Percentiles rank a stretch among this genome's conserved stretches.
phyloP scores from a whole-genome alignment of 1,140 invertebrate species.

The Psix sp. region DNA sequence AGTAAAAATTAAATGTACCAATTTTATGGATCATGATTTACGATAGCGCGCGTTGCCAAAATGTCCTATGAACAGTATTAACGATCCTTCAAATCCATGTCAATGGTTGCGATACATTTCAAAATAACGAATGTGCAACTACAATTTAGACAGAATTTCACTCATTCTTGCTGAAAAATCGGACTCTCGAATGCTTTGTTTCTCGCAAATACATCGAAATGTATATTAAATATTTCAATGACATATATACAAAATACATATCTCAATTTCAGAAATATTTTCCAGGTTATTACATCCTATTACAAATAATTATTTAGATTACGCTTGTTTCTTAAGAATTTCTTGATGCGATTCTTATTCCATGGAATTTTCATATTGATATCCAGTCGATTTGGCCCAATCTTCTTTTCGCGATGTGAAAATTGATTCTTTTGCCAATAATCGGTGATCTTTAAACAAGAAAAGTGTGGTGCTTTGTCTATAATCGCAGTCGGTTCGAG shows the following conservation, averaged over 20 bases:
- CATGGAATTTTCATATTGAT: slow-evolving; percentile 30
- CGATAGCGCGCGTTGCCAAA: slow-evolving; percentile 13
- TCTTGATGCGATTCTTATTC: slow-evolving; percentile 4
- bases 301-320: slow-evolving; percentile 24
- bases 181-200: slow-evolving; percentile 9
- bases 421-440: slow-evolving; percentile 31
- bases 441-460: slow-evolving; percentile 32
- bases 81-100: slow-evolving; percentile 37
- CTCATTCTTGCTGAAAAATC: slow-evolving; percentile 12
- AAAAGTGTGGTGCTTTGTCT: slow-evolving; percentile 27
- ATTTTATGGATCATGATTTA: slow-evolving; percentile 28
- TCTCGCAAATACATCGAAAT: slow-evolving; percentile 13
- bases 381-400: slow-evolving; percentile 19
- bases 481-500: slow-evolving; percentile 23
- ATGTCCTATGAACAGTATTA: slow-evolving; percentile 37
- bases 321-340: background rate
- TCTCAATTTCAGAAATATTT: slow-evolving; percentile 9
- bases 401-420: slow-evolving; percentile 9
- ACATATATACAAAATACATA: slow-evolving; percentile 1
- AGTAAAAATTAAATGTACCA: slow-evolving; percentile 22
- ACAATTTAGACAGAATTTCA: slow-evolving; percentile 16
- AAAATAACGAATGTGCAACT: slow-evolving; percentile 36
- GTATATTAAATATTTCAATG: slow-evolving; percentile 5
- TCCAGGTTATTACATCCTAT: background rate
- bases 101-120: slow-evolving; percentile 34